These are phyloP conservation scores for Cichladusa arquata DNA, from an alignment of 2,113 vertebrate species.

Conservation along the genomic window DNA sequence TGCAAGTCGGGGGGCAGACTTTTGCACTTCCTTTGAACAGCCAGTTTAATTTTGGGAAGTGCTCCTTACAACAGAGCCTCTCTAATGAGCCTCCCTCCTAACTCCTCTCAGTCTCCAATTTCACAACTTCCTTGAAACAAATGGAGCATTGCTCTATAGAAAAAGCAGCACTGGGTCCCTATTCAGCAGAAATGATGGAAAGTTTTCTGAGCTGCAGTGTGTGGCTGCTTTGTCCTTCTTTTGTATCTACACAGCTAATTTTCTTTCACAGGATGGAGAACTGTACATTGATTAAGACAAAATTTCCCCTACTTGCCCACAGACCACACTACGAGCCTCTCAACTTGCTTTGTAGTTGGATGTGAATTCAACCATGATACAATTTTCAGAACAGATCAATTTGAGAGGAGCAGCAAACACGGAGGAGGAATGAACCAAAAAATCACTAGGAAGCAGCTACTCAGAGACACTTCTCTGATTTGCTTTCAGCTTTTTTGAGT, in stretches of 20 bases:
- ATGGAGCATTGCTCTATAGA: constrained; percentile 43
- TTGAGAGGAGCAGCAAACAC: constrained; percentile 6
- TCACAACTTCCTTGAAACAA: constrained; percentile 63
- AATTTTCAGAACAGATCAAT: constrained; percentile 43
- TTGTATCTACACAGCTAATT: constrained; percentile 26
- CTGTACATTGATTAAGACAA: constrained; percentile 48
- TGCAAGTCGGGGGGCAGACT: constrained; percentile 22
- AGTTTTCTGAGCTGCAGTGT: constrained; percentile 38
- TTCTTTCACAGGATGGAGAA: constrained; percentile 50
- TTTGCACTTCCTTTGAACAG: constrained; percentile 30
- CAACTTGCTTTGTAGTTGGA: background rate
- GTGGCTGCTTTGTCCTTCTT: constrained; percentile 45
- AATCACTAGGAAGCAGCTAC: background rate
- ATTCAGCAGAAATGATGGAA: constrained; percentile 56
- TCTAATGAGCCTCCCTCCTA: constrained; percentile 26
- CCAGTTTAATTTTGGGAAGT: constrained; percentile 26
- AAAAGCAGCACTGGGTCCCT: constrained; percentile 25
- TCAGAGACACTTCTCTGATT: background rate
- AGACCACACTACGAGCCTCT: constrained; percentile 40
- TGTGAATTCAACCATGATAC: constrained; percentile 60
- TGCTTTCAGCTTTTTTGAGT: background rate
- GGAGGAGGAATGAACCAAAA: background rate
- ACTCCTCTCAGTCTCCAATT: constrained; percentile 12
- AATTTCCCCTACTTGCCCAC: constrained; percentile 13
- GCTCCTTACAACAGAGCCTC: constrained; percentile 2